Evolutionary conservation across 2,113 vertebrate species (phyloP).

Genomic region (Ameiurus melas): DNA sequence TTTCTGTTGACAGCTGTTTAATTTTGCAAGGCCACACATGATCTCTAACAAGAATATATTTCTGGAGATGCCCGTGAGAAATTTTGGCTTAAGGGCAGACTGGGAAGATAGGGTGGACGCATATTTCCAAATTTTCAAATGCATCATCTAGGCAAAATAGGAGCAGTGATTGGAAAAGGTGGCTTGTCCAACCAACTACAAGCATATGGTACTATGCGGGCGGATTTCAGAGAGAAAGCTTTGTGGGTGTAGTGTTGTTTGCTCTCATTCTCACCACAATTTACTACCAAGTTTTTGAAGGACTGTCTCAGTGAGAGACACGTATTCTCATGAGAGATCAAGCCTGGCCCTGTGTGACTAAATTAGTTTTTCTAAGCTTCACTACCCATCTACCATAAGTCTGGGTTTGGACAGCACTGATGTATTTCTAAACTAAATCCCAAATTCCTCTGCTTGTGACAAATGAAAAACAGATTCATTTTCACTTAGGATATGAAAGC

Average conservation of each 20-base stretch:
- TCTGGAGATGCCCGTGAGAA: not conserved
- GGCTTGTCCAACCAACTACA: not conserved
- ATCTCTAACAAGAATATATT: not conserved
- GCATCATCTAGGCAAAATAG: not conserved
- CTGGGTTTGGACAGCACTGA: not conserved
- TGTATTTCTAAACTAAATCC: too few species aligned
- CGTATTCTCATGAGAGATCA: not conserved
- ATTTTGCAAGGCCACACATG: not conserved
- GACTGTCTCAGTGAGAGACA: not conserved
- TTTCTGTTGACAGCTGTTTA: not conserved
- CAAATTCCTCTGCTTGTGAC: not conserved
- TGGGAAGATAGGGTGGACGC: not conserved
- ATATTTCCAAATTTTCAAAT: not conserved
- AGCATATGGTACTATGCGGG: not conserved
- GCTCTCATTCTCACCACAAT: too few species aligned
- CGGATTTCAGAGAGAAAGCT: not conserved
- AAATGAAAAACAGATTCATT: not conserved
- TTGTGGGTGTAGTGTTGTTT: slow-evolving; percentile 14
- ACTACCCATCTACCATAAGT: not conserved
- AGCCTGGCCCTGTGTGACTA: not conserved
- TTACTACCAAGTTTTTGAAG: not conserved
- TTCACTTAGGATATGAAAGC: not conserved
- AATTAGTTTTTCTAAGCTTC: not conserved
- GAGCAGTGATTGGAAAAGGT: not conserved
- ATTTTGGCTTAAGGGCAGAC: not conserved